These are phyloP conservation scores for Acanthurus leucopareius DNA, from an alignment of 2,797 vertebrate species.

Conservation along the genomic window DNA sequence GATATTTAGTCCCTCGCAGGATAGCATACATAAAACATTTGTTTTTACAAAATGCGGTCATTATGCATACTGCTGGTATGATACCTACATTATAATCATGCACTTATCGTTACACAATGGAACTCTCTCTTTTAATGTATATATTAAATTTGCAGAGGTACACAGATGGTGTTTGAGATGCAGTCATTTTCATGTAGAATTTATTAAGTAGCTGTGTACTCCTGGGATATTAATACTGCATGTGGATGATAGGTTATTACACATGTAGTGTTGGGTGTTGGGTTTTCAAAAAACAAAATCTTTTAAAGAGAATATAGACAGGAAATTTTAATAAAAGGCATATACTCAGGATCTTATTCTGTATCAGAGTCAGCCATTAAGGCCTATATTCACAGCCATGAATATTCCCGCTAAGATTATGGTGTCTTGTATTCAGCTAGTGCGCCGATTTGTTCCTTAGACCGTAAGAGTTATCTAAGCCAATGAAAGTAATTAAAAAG, in stretches of 20 bases:
- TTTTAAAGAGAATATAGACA: too few relatives aligned
- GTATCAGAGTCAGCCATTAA: not conserved
- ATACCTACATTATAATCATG: not conserved
- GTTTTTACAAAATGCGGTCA: not conserved
- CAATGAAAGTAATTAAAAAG: too few relatives aligned
- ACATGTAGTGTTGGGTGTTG: not conserved
- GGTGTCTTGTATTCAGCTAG: not conserved
- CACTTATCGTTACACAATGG: not conserved
- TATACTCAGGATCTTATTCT: not conserved
- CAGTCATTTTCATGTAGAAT: not conserved
- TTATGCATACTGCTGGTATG: not conserved
- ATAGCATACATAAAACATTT: not conserved
- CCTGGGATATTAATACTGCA: not conserved
- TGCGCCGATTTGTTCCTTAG: not conserved
- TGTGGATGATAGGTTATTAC: not conserved
- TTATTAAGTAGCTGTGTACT: constrained; percentile 5
- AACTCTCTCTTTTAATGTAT: not conserved
- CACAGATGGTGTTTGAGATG: not conserved
- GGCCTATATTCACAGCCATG: not conserved
- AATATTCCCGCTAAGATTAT: not conserved
- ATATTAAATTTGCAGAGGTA: constrained; percentile 12
- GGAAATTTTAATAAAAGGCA: not conserved
- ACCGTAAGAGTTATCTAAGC: not conserved
- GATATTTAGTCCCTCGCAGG: not conserved
- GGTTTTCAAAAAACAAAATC: too few relatives aligned